Percentiles rank a stretch among this genome's conserved stretches.
Evolutionary conservation across 2,888 invertebrate genomes (phyloP).

Genomic region (Incurvaria masculella): DNA sequence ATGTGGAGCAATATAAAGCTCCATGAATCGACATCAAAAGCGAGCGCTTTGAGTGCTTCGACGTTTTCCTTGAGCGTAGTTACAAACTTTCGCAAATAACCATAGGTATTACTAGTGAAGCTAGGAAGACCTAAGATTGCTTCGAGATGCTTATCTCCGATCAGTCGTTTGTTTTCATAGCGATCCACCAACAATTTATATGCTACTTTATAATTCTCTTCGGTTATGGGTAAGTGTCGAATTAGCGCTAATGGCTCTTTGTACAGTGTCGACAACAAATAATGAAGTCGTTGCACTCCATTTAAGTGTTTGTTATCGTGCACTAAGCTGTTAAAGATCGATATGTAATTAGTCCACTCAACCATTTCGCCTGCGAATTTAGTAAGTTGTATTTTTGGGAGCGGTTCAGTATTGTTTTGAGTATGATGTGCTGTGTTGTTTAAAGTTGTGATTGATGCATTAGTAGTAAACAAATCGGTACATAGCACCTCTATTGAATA

Average conservation of each 20-base stretch:
- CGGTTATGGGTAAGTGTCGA: not conserved
- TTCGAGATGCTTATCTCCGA: constrained; percentile 5
- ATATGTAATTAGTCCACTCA: constrained; percentile 6
- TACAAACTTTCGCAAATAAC: constrained; percentile 2
- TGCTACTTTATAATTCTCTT: constrained; percentile 3
- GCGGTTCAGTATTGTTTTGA: too few species aligned
- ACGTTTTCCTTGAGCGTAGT: constrained; percentile 6
- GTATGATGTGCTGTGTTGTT: not conserved
- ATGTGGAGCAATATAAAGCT: constrained; percentile 7
- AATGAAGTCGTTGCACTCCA: constrained; percentile 3
- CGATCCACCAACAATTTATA: not conserved
- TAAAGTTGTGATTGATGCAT: too few species aligned
- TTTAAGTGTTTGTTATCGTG: constrained; percentile 1
- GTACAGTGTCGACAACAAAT: constrained; percentile 2
- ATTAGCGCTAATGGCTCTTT: constrained; percentile 2
- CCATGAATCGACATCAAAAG: constrained; percentile 5
- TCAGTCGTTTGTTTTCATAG: constrained; percentile 6
- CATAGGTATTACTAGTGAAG: not conserved
- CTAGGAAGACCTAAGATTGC: too few species aligned
- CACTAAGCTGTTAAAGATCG: constrained; percentile 4
- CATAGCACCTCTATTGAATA: not conserved
- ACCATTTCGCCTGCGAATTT: constrained; percentile 1
- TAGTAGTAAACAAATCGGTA: too few species aligned
- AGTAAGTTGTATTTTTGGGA: constrained; percentile 3
- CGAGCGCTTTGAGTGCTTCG: constrained; percentile 4